Base-by-base conservation (phyloP, 2,797 vertebrate species). In the Acrocephalus scirpaceus region DNA sequence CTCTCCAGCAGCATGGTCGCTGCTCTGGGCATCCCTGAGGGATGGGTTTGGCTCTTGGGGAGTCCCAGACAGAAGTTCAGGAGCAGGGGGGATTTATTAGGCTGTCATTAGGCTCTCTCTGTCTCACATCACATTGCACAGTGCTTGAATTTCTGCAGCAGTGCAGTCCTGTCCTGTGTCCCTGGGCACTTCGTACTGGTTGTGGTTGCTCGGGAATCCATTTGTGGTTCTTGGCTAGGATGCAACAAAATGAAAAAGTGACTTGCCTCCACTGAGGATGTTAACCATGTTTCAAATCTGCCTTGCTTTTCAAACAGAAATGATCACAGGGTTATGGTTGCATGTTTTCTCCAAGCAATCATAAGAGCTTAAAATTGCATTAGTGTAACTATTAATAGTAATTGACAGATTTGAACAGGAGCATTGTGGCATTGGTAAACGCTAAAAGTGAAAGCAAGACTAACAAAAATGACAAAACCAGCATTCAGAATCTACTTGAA, bases 131-230 rank as follows among this genome's bases (percentile, higher is more conserved):
- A 47, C 38, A 8, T 9, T 69, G 38, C 0, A 0, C 65, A 73
- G 72, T 18, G 25, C 53, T 66, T 22, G 19, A 44, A 7, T 32
- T 91, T 50, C 61, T 78, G 21, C 84, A 61, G 12, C 67, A 45
- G 27, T 30, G 61, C 54, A 10, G 36, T 72, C 27, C 48, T 60
- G 58, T 38, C 45, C 4, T 1, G 0, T 73, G 61, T 34, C 66
- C 10, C 0, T 5, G 4, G 67, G 62, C 45, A 26, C 36, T 84
- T 86, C 74, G 2, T 48, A 54, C 32, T 0, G 0, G 4, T 69
- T 36, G 36, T 56, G 48, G 15, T 62, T 78, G 20, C 64, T 57
- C 16, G 4, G 80, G 54, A 81, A 42, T 65, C 65, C 0, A 0
- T 22, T 50, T 1, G 0, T 64, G 54, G 34, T 32, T 83, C 79